Conservation (phyloP, 1,140 invertebrate genomes). For the Caerostris extrusa region DNA sequence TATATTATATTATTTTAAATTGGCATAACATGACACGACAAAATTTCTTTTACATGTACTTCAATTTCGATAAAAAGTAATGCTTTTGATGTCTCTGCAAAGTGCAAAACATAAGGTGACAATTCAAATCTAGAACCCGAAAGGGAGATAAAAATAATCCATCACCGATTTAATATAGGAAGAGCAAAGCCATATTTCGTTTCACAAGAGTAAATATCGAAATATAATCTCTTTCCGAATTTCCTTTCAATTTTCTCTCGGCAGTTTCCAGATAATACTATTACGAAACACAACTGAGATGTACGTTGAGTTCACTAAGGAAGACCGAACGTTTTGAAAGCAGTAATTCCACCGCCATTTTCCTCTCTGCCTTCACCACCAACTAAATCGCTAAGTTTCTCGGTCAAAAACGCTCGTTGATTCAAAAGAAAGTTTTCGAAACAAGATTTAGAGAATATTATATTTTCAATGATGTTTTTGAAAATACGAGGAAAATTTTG, state of each 20-base stretch:
- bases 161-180: background rate
- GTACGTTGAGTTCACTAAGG: background rate
- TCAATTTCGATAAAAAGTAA: no score
- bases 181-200: background rate
- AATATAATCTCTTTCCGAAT: background rate
- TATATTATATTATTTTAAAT: no score
- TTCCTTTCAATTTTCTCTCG: background rate
- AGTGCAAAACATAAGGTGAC: no score
- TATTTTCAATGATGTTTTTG: background rate
- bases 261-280: background rate
- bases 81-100: no score
- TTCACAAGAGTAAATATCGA: background rate
- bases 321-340: background rate
- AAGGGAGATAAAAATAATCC: background rate
- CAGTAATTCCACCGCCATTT: background rate
- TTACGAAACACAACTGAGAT: slow-evolving; percentile 1
- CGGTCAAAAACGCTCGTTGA: background rate
- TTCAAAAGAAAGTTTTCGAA: background rate
- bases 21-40: no score
- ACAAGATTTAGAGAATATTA: background rate
- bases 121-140: no score
- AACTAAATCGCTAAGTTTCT: slow-evolving; percentile 1
- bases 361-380: background rate
- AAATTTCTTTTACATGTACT: no score
- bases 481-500: background rate